Base-by-base conservation (phyloP, 2,113 vertebrate genomes). In the Takifugu bimaculatus region DNA sequence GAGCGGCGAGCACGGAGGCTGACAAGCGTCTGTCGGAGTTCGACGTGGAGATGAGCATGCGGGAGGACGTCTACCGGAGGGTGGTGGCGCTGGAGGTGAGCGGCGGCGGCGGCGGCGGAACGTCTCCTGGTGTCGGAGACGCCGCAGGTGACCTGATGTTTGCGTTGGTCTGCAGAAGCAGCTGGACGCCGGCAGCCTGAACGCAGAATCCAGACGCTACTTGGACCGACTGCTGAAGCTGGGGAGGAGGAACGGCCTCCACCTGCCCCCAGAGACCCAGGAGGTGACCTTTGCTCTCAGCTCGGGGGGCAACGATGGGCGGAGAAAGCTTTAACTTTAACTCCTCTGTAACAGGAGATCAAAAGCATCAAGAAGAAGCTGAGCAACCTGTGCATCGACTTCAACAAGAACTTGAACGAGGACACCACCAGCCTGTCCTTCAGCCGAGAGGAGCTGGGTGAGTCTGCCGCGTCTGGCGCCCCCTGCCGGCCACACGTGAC, bases 41-140 rank as follows among this genome's bases (percentile, higher is more conserved):
- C 0, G 96, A 99, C 0, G 96, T 99, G 83, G 97, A 99, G 90
- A 98, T 96, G 94, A 98, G 95, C 91, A 99, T 99, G 97, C 88
- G 96, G 72, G 92, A 92, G 75, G 97, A 98, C 0, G 95, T 99
- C 49, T 98, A 98, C 89, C 93, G 87, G 87, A 89, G 94, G 75
- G 87, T 99, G 0, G 93, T 96, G 0, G 93, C 93, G 71, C 90
- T 99, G 67, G 91, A 97, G 94, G 97, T 96, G 60, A 4, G 83
- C 6, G 13, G 13, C 4, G 45, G 5, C 7, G 35, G 35, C 3
- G n/a, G n/a, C n/a, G n/a, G n/a, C n/a, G n/a, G n/a, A n/a, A n/a
- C n/a, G n/a, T n/a, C n/a, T n/a, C n/a, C n/a, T n/a, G n/a, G n/a
- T n/a, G n/a, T n/a, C n/a, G 29, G 29, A 32, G 29, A 3, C 6